A percentile compares a stretch with the other conserved stretches of the same genome.
Conservation (phyloP, 2,797 vertebrate species). For the Prionace glauca region DNA sequence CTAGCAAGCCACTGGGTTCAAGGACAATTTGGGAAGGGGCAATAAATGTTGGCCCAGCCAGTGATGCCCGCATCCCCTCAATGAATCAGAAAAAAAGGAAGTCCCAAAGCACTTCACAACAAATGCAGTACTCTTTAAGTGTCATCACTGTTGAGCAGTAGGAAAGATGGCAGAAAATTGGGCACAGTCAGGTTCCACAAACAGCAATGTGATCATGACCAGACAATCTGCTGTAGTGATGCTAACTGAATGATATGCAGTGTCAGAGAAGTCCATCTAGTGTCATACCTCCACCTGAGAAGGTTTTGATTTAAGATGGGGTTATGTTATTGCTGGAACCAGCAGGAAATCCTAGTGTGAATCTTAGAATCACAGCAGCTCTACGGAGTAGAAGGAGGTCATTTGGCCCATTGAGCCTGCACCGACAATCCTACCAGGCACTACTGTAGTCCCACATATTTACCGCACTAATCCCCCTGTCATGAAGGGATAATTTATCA, state of each 20-base stretch:
- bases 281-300: not conserved
- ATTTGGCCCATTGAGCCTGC: too few species aligned
- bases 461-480: too few species aligned
- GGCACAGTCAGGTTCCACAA: not conserved
- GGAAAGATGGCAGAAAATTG: not conserved
- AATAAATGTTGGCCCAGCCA: too few species aligned
- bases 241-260: not conserved
- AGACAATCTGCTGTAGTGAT: not conserved
- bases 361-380: too few species aligned
- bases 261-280: not conserved
- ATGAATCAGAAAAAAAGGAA: not conserved
- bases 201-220: not conserved
- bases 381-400: too few species aligned
- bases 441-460: too few species aligned
- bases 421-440: too few species aligned
- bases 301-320: not conserved
- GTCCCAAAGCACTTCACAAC: not conserved
- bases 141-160: not conserved
- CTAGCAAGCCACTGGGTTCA: too few species aligned
- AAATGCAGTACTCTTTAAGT: not conserved
- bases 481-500: too few species aligned
- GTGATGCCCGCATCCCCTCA: too few species aligned
- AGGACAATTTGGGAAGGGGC: too few species aligned
- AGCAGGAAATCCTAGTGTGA: too few species aligned
- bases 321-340: not conserved